These are phyloP conservation scores for Ceratotherium simum DNA, from an alignment of 2,113 vertebrate species.

Conservation along the genomic window DNA sequence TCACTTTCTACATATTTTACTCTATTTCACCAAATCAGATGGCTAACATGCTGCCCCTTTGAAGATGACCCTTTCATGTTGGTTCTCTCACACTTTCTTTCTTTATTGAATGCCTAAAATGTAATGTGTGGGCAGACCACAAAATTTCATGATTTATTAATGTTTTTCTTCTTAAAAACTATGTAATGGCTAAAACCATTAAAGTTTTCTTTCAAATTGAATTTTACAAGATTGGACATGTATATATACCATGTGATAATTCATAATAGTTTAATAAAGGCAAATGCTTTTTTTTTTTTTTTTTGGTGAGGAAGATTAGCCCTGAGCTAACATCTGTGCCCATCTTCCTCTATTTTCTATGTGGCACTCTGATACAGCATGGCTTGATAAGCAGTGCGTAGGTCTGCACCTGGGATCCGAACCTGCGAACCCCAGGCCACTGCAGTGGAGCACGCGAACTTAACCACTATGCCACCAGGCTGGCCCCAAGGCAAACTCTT, in stretches of 20 bases:
- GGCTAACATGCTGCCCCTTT: neutral
- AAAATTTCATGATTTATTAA: neutral
- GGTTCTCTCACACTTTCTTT: neutral
- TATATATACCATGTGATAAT: neutral
- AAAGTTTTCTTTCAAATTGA: conserved; percentile 29
- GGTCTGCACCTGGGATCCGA: too few species aligned
- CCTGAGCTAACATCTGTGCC: too few species aligned
- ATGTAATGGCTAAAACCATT: conserved; percentile 22
- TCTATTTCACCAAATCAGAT: neutral
- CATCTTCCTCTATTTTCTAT: too few species aligned
- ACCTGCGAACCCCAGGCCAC: too few species aligned
- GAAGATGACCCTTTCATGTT: neutral
- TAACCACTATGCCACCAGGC: too few species aligned
- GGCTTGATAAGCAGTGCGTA: too few species aligned
- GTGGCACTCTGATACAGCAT: too few species aligned
- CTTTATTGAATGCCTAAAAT: neutral
- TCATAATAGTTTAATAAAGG: neutral
- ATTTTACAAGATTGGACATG: conserved; percentile 34
- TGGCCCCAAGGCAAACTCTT: neutral
- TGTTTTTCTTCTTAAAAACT: conserved; percentile 22
- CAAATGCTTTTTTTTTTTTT: neutral
- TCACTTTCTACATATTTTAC: neutral
- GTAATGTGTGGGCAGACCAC: neutral
- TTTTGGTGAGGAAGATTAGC: too few species aligned
- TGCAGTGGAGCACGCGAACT: too few species aligned